phyloP scores from a whole-genome alignment of 1,140 invertebrate species.

The Ostrea edulis region DNA sequence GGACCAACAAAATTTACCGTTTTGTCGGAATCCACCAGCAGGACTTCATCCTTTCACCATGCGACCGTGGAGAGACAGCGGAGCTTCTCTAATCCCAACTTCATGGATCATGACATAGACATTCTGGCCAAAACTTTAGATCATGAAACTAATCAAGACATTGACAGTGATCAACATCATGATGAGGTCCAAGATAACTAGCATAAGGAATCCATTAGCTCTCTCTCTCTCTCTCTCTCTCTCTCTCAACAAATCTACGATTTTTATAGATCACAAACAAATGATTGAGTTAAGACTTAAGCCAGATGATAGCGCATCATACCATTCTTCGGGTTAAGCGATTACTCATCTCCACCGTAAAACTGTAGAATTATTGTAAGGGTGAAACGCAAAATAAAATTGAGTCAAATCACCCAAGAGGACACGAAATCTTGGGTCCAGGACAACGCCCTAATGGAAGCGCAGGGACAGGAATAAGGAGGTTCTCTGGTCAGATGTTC shows the following conservation, averaged over 20 bases:
- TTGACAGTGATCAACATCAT: background rate
- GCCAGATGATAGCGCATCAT: too few species aligned
- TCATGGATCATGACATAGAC: conserved; percentile 15
- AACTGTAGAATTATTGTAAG: too few species aligned
- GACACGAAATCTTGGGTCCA: too few species aligned
- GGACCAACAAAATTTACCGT: background rate
- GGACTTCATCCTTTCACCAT: background rate
- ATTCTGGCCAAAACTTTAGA: background rate
- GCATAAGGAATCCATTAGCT: background rate
- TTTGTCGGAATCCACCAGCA: background rate
- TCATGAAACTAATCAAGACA: background rate
- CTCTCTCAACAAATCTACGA: background rate
- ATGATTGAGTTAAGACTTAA: too few species aligned
- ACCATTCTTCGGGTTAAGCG: too few species aligned
- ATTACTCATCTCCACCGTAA: too few species aligned
- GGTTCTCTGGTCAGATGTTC: too few species aligned
- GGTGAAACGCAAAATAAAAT: too few species aligned
- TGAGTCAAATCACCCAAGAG: too few species aligned
- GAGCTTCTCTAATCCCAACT: conserved; percentile 7
- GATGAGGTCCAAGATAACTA: background rate
- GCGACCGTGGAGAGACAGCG: background rate
- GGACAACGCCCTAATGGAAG: too few species aligned
- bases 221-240: background rate
- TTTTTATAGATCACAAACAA: too few species aligned
- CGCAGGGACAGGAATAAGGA: too few species aligned